Percentiles rank a stretch among this genome's conserved stretches.
Conservation (phyloP, 53 echinoderm and acorn worm species). For the Paracentrotus lividus region DNA sequence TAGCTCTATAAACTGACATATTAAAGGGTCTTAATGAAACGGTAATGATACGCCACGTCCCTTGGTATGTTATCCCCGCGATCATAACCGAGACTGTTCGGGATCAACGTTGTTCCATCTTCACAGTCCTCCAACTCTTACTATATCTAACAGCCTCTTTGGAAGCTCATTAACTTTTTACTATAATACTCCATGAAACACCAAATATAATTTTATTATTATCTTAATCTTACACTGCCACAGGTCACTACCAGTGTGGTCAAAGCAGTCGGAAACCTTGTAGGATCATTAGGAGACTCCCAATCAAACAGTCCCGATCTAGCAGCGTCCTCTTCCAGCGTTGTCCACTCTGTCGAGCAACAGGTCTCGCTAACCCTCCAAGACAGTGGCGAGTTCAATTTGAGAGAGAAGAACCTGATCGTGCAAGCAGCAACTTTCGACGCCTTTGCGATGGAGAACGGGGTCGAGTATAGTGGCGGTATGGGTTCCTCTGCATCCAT, state of each 20-base stretch:
- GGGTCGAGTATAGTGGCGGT: slow-evolving; percentile 26
- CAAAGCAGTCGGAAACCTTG: slow-evolving; percentile 52
- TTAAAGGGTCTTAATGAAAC: no score
- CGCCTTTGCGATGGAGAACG: neutral
- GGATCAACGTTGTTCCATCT: no score
- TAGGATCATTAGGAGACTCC: neutral
- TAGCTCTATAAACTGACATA: no score
- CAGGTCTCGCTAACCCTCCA: slow-evolving; percentile 60
- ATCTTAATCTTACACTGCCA: neutral
- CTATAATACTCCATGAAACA: no score
- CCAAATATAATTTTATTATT: no score
- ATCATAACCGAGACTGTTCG: no score
- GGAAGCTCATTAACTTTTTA: no score
- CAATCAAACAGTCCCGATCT: neutral
- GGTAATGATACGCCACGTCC: no score
- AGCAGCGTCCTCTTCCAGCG: slow-evolving; percentile 61
- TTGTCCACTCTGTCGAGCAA: slow-evolving; percentile 38
- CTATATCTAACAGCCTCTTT: no score
- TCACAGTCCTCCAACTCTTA: no score
- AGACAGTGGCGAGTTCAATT: slow-evolving; percentile 1
- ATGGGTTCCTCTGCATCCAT: neutral
- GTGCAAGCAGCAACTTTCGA: slow-evolving; percentile 43
- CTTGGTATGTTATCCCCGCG: no score
- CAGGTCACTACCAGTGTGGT: slow-evolving; percentile 62
- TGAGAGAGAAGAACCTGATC: slow-evolving; percentile 10